phyloP scores from a whole-genome alignment of 2,888 invertebrate genomes.

The Agriopis marginaria region DNA sequence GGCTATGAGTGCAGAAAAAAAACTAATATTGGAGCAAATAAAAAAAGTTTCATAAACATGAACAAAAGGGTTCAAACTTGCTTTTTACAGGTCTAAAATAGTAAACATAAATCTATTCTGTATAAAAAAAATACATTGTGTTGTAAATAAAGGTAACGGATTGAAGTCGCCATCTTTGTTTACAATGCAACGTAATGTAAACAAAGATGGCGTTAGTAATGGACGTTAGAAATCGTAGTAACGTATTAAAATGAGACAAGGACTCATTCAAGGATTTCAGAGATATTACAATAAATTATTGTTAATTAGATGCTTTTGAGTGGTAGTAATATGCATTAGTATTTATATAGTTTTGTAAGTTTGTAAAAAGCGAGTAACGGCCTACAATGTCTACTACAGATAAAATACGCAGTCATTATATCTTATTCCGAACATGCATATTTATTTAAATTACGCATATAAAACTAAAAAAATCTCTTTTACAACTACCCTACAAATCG shows the following conservation, averaged over 20 bases:
- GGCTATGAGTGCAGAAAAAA: background rate
- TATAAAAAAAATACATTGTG: no score
- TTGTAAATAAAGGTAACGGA: background rate
- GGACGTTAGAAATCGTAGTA: background rate
- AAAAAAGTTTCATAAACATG: background rate
- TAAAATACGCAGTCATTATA: conserved; percentile 14
- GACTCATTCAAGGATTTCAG: background rate
- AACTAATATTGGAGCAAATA: background rate
- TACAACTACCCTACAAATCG: conserved; percentile 14
- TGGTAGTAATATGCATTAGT: background rate
- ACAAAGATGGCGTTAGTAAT: background rate
- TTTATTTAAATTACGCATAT: conserved; percentile 13
- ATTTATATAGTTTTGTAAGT: conserved; percentile 6
- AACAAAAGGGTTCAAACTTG: background rate
- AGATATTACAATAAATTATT: background rate
- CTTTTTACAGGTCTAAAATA: background rate
- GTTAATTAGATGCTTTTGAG: conserved; percentile 3
- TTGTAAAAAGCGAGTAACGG: conserved; percentile 8
- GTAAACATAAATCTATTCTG: background rate
- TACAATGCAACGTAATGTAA: background rate
- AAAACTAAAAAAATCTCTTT: conserved; percentile 32
- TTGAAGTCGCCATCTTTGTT: background rate
- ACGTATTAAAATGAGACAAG: background rate
- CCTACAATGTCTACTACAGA: conserved; percentile 4
- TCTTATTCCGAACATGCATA: conserved; percentile 28